Base-by-base conservation (phyloP, 2,113 vertebrate genomes). In the Plotosus lineatus region DNA sequence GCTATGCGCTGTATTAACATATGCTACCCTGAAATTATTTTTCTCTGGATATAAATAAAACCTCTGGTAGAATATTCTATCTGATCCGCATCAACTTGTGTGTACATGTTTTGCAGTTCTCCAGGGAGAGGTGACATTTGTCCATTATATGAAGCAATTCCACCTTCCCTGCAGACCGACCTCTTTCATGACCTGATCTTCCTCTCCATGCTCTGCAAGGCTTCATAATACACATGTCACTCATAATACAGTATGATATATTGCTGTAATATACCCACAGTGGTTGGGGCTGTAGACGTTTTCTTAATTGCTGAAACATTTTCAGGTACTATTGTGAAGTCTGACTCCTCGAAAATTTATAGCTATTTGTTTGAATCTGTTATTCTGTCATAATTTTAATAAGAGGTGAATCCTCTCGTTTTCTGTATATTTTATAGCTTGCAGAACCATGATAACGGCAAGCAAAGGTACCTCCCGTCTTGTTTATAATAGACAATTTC, bases 191-290 rank as follows among this genome's bases (percentile, higher is more conserved):
- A 71, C 68, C 68, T 71, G 42, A 71, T 9, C 42, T 71, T 14
- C 68, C 68, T 46, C 26, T 9, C n/a, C 17, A n/a, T 71, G n/a
- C 42, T 48, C n/a, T 10, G n/a, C 42, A 28, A 31, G 68, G n/a
- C 48, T 72, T n/a, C n/a, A n/a, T n/a, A n/a, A n/a, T n/a, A n/a
- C 44, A 73, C 42, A 73, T 73, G 69, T 51, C 69, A 73, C 6
- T 73, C 28, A 73, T 51, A 73, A 73, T 73, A 23, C 28, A 23
- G 69, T 31, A 73, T 51, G 28, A 51, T 73, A 6, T 51, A 73
- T 73, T 72, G 69, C 46, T 72, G 46, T 72, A 50, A 51, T 72
- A 33, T 72, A 28, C 46, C 17, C 15, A 21, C 46, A 72, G 26
- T 72, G 69, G 28, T 48, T 48, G 14, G 68, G 19, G 14, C 51